Evolutionary conservation across 1,140 invertebrate genomes (phyloP).

Genomic region (Thaumetopoea pityocampa): DNA sequence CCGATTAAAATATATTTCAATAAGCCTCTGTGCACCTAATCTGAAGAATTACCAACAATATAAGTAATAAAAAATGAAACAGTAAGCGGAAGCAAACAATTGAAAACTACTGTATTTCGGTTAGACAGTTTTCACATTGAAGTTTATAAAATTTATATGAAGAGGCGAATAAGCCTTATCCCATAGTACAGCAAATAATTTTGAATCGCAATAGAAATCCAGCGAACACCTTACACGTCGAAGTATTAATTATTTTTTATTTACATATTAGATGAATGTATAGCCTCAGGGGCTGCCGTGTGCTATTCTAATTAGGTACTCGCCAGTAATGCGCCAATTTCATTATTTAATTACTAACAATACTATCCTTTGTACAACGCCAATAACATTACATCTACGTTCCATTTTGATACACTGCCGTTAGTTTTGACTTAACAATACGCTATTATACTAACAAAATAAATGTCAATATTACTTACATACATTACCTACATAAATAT

Average conservation of each 20-base stretch:
- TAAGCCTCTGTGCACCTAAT: too few relatives aligned
- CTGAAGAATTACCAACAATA: too few relatives aligned
- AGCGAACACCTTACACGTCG: slow-evolving; percentile 51
- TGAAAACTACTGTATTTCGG: slow-evolving; percentile 15
- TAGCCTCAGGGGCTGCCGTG: slow-evolving; percentile 67
- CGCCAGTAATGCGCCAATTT: slow-evolving; percentile 76
- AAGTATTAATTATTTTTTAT: slow-evolving; percentile 50
- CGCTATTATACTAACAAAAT: slow-evolving; percentile 69
- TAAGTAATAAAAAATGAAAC: slow-evolving; percentile 27
- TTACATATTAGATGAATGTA: slow-evolving; percentile 53
- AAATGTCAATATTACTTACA: slow-evolving; percentile 72
- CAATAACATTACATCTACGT: slow-evolving; percentile 65
- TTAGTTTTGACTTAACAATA: slow-evolving; percentile 62
- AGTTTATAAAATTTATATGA: slow-evolving; percentile 19
- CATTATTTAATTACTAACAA: slow-evolving; percentile 64
- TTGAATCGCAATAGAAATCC: slow-evolving; percentile 53
- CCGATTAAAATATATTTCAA: too few relatives aligned
- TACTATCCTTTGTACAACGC: slow-evolving; percentile 74
- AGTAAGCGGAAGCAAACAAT: slow-evolving; percentile 37
- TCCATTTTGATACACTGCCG: slow-evolving; percentile 61
- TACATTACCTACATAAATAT: slow-evolving; percentile 59
- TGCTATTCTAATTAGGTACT: slow-evolving; percentile 74
- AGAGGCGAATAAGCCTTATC: slow-evolving; percentile 28
- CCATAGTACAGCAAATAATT: slow-evolving; percentile 29
- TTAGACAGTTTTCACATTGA: slow-evolving; percentile 24